These are phyloP conservation scores for Lepus americanus DNA, from an alignment of 2,113 vertebrate species.

Conservation along the genomic window DNA sequence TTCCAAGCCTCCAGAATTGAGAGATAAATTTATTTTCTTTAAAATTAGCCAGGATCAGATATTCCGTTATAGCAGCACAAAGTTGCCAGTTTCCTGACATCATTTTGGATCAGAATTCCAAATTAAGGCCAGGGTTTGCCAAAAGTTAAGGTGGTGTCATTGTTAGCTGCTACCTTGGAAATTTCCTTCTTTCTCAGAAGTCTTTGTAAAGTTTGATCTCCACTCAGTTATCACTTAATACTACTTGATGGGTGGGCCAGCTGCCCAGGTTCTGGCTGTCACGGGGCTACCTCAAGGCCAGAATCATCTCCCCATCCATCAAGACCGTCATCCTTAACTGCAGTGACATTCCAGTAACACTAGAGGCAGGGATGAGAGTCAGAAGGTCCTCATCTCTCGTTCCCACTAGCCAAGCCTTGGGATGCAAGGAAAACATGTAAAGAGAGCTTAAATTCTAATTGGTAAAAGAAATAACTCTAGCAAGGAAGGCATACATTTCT, in stretches of 20 bases:
- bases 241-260: background rate
- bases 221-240: background rate
- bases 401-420: background rate
- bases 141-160: background rate
- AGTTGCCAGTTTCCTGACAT: background rate
- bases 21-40: background rate
- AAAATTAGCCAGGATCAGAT: background rate
- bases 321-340: background rate
- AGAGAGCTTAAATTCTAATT: background rate
- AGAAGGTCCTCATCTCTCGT: background rate
- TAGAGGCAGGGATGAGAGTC: background rate
- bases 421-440: background rate
- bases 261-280: background rate
- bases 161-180: background rate
- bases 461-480: background rate
- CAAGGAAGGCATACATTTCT: background rate
- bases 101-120: constrained; percentile 9
- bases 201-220: background rate
- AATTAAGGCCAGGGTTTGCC: background rate
- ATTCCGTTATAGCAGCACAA: background rate
- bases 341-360: background rate
- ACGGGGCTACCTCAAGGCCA: background rate
- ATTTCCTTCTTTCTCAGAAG: background rate
- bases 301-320: background rate
- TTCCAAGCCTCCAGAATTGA: background rate